A percentile compares a stretch with the other conserved stretches of the same genome.
Evolutionary conservation across 2,113 vertebrate species (phyloP).

Genomic region (Eurypyga helias): DNA sequence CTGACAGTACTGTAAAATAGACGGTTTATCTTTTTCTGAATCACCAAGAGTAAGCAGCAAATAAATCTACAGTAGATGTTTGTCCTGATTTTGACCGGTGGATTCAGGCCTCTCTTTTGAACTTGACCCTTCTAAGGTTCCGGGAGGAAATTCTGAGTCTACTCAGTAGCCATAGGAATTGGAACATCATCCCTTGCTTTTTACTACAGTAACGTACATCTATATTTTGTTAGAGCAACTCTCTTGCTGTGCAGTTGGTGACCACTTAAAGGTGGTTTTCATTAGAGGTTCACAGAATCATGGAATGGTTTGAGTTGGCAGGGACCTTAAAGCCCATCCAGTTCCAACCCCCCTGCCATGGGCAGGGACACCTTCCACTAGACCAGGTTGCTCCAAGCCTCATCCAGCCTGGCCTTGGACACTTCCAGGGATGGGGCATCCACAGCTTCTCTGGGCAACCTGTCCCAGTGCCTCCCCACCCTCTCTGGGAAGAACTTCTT

Average conservation of each 20-base stretch:
- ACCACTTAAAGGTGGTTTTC: background rate
- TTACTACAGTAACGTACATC: background rate
- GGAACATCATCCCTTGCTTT: background rate
- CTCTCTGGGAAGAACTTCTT: too few relatives aligned
- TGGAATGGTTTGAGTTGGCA: too few relatives aligned
- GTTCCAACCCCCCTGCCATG: too few relatives aligned
- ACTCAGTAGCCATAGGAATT: background rate
- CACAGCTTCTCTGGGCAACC: too few relatives aligned
- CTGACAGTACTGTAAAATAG: background rate
- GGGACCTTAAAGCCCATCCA: too few relatives aligned
- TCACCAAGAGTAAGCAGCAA: background rate
- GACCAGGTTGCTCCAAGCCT: too few relatives aligned
- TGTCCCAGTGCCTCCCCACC: too few relatives aligned
- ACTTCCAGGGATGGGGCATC: too few relatives aligned
- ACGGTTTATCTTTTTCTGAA: background rate
- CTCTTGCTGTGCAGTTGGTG: background rate
- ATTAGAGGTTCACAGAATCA: background rate
- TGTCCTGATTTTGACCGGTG: background rate
- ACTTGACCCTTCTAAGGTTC: background rate
- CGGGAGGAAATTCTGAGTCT: background rate
- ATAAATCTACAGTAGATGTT: background rate
- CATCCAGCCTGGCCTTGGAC: too few relatives aligned
- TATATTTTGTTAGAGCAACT: background rate
- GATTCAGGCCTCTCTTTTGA: background rate
- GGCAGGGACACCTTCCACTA: too few relatives aligned